A percentile compares a stretch with the other conserved stretches of the same genome.
phyloP scores from a whole-genome alignment of 2,888 invertebrate species.

The Thereva nobilitata region DNA sequence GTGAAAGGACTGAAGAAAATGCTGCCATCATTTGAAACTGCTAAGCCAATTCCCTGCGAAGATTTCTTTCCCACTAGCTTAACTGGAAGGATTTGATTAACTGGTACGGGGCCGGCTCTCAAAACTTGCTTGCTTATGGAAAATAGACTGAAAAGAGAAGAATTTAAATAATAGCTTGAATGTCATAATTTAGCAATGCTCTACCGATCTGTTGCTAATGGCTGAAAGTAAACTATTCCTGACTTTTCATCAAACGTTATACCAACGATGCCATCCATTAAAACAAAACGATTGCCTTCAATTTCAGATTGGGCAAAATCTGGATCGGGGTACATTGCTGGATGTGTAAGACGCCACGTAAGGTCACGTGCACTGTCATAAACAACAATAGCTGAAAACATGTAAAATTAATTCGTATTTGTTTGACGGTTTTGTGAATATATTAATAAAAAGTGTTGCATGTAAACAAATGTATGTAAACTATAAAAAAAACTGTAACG shows the following conservation, averaged over 20 bases:
- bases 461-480: too few relatives aligned
- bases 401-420: background rate
- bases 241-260: slow-evolving; percentile 65
- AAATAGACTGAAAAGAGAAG: slow-evolving; percentile 63
- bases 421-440: background rate
- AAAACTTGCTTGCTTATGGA: slow-evolving; percentile 76
- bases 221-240: slow-evolving; percentile 67
- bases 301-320: slow-evolving; percentile 76
- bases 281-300: slow-evolving; percentile 66
- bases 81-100: slow-evolving; percentile 73
- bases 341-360: slow-evolving; percentile 80
- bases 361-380: slow-evolving; percentile 72
- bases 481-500: too few relatives aligned
- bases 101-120: slow-evolving; percentile 72
- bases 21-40: slow-evolving; percentile 73
- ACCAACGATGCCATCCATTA: slow-evolving; percentile 73
- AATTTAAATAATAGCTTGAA: background rate
- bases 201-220: slow-evolving; percentile 68
- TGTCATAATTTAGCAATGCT: slow-evolving; percentile 7
- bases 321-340: slow-evolving; percentile 85
- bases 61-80: slow-evolving; percentile 80
- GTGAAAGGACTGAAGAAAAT: slow-evolving; percentile 77
- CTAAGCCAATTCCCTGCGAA: slow-evolving; percentile 78
- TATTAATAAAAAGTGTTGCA: background rate
- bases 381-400: slow-evolving; percentile 52